Percentiles rank a stretch among this genome's conserved stretches.
phyloP scores from a whole-genome alignment of 2,797 vertebrate genomes.

The Leuciscus waleckii region DNA sequence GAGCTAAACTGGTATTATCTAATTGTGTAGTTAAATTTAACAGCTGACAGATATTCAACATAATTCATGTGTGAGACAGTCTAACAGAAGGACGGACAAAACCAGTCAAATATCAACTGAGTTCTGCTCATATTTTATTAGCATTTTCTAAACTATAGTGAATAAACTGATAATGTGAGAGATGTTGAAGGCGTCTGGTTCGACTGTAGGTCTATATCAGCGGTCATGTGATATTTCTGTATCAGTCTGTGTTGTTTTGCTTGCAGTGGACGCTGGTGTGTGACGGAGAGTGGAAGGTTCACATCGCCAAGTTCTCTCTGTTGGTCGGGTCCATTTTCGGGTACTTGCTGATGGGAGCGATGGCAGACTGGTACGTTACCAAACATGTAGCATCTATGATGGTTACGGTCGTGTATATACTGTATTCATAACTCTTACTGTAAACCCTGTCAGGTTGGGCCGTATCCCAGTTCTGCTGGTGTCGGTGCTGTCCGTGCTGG shows the following conservation, averaged over 20 bases:
- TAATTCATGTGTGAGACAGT: too few species aligned
- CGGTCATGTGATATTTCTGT: not conserved
- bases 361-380: slow-evolving; percentile 91
- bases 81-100: too few species aligned
- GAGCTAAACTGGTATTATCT: too few species aligned
- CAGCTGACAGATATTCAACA: too few species aligned
- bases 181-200: too few species aligned
- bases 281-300: slow-evolving; percentile 95
- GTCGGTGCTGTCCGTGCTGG: slow-evolving; percentile 88
- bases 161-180: too few species aligned
- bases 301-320: slow-evolving; percentile 96
- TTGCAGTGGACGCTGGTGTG: slow-evolving; percentile 96
- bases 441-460: slow-evolving; percentile 83
- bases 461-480: slow-evolving; percentile 92
- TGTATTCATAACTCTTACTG: not conserved
- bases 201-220: not conserved
- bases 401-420: not conserved
- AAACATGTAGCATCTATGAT: not conserved
- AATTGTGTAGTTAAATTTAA: too few species aligned
- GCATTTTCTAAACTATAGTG: too few species aligned
- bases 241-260: slow-evolving; percentile 21
- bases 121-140: too few species aligned
- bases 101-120: too few species aligned
- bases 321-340: slow-evolving; percentile 97
- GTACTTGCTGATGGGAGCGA: slow-evolving; percentile 95